Conservation (phyloP, 2,797 vertebrate species). For the Meda fulgida region DNA sequence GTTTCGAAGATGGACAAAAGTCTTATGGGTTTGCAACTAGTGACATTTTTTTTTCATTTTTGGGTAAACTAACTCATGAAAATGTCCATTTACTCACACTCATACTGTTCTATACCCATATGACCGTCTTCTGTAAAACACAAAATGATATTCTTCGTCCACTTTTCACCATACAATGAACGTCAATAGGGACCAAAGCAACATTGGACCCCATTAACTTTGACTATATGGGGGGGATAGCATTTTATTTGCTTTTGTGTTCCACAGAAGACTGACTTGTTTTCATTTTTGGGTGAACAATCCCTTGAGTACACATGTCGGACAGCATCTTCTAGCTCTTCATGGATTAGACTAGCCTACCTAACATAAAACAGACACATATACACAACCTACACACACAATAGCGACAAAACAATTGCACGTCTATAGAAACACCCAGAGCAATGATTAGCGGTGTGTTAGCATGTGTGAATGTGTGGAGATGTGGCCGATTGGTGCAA, state of each 20-base stretch:
- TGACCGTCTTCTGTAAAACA: neutral
- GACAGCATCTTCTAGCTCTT: neutral
- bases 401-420: conserved; percentile 40
- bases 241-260: neutral
- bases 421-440: conserved; percentile 52
- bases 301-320: neutral
- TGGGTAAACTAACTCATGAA: neutral
- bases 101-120: neutral
- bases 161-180: neutral
- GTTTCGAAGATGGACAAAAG: neutral
- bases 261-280: neutral
- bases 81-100: neutral
- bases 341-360: neutral
- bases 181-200: neutral
- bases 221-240: neutral
- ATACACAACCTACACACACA: conserved; percentile 39
- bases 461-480: conserved; percentile 51
- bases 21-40: neutral
- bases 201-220: neutral
- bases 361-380: conserved; percentile 18
- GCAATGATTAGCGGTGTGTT: conserved; percentile 55
- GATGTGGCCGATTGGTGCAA: conserved; percentile 45
- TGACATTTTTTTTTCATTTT: neutral
- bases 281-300: neutral
- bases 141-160: neutral